These are phyloP conservation scores for Chiroxiphia lanceolata DNA, from an alignment of 2,797 vertebrate genomes.

Conservation along the genomic window DNA sequence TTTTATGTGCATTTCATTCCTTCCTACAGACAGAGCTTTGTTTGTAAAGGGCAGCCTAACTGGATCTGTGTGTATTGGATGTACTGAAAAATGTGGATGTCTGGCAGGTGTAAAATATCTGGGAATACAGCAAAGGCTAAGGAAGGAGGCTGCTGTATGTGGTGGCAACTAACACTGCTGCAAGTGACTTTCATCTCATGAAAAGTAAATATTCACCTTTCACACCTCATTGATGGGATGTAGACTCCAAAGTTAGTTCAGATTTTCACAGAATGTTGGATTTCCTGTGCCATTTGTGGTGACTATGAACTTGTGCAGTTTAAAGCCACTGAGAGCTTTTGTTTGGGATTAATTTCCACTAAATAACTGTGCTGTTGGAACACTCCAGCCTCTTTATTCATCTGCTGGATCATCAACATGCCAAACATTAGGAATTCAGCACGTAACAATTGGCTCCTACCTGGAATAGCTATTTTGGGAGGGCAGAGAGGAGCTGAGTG, in stretches of 20 bases:
- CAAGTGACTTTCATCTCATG: not conserved
- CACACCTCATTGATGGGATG: fast-evolving
- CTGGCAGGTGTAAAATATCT: not conserved
- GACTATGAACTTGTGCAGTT: not conserved
- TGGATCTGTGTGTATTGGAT: not conserved
- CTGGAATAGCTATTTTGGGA: not conserved
- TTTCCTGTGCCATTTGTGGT: fast-evolving
- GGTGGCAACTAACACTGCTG: fast-evolving
- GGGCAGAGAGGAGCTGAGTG: not conserved
- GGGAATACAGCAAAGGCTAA: not conserved
- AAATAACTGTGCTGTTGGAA: not conserved
- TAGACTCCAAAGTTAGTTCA: not conserved
- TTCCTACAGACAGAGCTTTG: not conserved
- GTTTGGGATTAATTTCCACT: not conserved
- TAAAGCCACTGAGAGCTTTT: not conserved
- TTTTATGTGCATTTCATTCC: not conserved
- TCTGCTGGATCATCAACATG: not conserved
- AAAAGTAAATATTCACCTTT: fast-evolving
- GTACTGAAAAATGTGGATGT: fast-evolving
- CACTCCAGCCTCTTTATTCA: not conserved
- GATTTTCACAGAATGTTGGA: not conserved
- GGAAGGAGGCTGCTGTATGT: not conserved
- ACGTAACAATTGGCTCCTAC: fast-evolving
- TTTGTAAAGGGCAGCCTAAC: not conserved
- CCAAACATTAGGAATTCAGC: not conserved